A percentile compares a stretch with the other conserved stretches of the same genome.
phyloP scores from a whole-genome alignment of 1,140 invertebrate genomes.

The Mya arenaria region DNA sequence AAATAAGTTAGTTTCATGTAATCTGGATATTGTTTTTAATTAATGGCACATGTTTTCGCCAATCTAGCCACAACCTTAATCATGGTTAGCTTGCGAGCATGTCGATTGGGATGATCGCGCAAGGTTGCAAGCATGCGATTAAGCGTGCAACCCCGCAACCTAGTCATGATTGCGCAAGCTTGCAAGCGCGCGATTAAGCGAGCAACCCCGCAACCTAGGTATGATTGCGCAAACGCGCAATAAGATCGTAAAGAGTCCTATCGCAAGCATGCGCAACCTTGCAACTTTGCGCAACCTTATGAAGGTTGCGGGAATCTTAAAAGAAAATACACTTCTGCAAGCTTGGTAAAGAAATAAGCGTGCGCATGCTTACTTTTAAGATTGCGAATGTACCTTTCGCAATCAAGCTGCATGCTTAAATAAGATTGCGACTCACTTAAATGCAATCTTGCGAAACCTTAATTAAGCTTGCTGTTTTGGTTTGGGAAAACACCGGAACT shows the following conservation, averaged over 20 bases:
- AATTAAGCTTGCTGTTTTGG: constrained; percentile 16
- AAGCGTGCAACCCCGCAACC: constrained; percentile 14
- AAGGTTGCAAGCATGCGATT: constrained; percentile 18
- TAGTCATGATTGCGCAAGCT: constrained; percentile 13
- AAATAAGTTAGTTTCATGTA: constrained; percentile 18
- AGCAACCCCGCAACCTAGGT: constrained; percentile 7
- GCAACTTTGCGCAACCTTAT: constrained; percentile 6
- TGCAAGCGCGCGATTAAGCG: constrained; percentile 22
- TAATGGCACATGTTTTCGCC: constrained; percentile 14
- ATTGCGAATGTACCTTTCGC: constrained; percentile 16
- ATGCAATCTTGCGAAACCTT: constrained; percentile 9
- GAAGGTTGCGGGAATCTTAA: constrained; percentile 5
- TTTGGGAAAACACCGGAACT: constrained; percentile 17
- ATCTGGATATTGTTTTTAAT: constrained; percentile 21
- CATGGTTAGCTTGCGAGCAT: constrained; percentile 16
- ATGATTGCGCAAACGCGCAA: constrained; percentile 8
- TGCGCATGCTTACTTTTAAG: constrained; percentile 32
- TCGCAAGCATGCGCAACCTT: constrained; percentile 13
- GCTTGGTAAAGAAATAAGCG: constrained; percentile 30
- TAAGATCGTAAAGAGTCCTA: constrained; percentile 16
- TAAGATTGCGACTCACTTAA: constrained; percentile 8
- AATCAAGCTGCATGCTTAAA: constrained; percentile 16
- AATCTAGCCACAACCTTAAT: constrained; percentile 4
- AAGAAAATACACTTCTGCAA: constrained; percentile 6
- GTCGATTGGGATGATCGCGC: constrained; percentile 16